Evolutionary conservation across 1,140 invertebrate species (phyloP).

Genomic region (Magallana gigas): DNA sequence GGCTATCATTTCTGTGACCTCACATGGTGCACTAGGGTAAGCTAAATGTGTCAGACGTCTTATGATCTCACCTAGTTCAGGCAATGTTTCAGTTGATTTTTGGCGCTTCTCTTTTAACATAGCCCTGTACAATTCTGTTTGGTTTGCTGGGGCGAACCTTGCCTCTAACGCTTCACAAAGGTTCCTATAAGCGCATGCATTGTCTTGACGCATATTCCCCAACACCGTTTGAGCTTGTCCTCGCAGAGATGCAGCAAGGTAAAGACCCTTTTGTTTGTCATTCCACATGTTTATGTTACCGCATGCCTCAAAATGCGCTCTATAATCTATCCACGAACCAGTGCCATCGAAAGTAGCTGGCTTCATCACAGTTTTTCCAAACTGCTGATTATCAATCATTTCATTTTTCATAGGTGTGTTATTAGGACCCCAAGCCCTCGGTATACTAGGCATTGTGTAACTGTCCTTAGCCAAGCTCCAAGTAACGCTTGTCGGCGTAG

Average conservation of each 20-base stretch:
- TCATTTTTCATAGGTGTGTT: background rate
- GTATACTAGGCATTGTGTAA: background rate
- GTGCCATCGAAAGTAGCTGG: slow-evolving; percentile 50
- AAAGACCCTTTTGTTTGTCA: slow-evolving; percentile 43
- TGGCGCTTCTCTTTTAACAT: slow-evolving; percentile 51
- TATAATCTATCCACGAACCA: slow-evolving; percentile 54
- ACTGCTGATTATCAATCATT: background rate
- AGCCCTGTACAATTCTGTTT: slow-evolving; percentile 53
- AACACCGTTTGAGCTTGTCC: slow-evolving; percentile 37
- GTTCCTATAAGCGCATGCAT: background rate
- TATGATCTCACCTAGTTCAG: slow-evolving; percentile 57
- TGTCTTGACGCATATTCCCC: background rate
- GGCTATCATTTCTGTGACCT: slow-evolving; percentile 56
- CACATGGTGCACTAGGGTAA: slow-evolving; percentile 49
- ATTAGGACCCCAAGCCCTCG: background rate
- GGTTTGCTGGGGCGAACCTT: slow-evolving; percentile 51
- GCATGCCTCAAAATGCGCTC: slow-evolving; percentile 55
- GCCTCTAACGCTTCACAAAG: slow-evolving; percentile 48
- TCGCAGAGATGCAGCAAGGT: slow-evolving; percentile 46
- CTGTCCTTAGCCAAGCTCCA: background rate
- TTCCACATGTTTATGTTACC: slow-evolving; percentile 41
- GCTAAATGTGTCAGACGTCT: slow-evolving; percentile 48
- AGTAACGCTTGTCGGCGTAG: background rate
- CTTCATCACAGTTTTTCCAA: slow-evolving; percentile 37
- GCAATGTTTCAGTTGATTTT: slow-evolving; percentile 52